Conservation (phyloP, 2,888 invertebrate genomes). For the Drepana falcataria region DNA sequence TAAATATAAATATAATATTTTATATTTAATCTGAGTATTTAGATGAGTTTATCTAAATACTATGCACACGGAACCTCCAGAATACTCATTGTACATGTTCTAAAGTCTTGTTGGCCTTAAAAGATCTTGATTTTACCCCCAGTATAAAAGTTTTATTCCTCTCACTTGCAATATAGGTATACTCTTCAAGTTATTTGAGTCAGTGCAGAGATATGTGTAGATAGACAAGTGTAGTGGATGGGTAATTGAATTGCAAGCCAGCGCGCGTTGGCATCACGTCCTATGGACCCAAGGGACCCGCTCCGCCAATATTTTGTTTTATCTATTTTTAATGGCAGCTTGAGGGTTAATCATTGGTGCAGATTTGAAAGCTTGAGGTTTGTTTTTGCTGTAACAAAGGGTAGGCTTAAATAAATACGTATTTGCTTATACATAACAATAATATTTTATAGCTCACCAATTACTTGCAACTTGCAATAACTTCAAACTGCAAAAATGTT, state of each 20-base stretch:
- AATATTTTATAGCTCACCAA: not conserved
- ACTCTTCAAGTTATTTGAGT: conserved; percentile 43
- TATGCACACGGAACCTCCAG: too few relatives aligned
- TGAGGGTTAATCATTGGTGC: conserved; percentile 60
- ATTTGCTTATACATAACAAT: conserved; percentile 18
- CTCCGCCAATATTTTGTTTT: conserved; percentile 63
- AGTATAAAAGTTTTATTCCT: conserved; percentile 4
- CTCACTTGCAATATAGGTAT: conserved; percentile 15
- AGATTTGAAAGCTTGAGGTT: conserved; percentile 50
- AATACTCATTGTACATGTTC: not conserved
- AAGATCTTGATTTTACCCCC: not conserved
- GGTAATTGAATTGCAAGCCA: conserved; percentile 66
- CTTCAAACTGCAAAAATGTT: too few relatives aligned
- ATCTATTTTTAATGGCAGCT: conserved; percentile 71
- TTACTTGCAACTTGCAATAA: too few relatives aligned
- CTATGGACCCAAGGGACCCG: conserved; percentile 42
- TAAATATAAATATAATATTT: too few relatives aligned
- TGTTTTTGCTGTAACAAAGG: conserved; percentile 29
- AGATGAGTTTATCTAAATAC: too few relatives aligned
- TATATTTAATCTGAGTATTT: too few relatives aligned
- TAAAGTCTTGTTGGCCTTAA: not conserved
- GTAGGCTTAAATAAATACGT: conserved; percentile 20
- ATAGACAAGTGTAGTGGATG: conserved; percentile 37
- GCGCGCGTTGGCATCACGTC: conserved; percentile 50
- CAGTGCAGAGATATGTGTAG: conserved; percentile 36